Conservation (phyloP, 2,888 invertebrate genomes). For the Zygothrica quintamaculata region DNA sequence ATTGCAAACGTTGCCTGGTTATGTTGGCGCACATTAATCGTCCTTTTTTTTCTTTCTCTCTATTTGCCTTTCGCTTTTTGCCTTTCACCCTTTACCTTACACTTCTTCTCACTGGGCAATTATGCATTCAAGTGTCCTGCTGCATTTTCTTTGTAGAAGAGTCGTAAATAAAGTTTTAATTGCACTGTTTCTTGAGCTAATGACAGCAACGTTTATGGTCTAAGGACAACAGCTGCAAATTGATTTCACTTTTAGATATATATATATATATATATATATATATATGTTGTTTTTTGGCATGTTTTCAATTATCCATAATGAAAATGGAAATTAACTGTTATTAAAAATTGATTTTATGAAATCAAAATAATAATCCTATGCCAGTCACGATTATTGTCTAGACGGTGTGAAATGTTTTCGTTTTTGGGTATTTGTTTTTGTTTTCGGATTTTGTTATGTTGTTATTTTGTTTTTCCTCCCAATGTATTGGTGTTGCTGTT, state of each 20-base stretch:
- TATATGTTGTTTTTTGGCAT: conserved; percentile 1
- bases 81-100: no score
- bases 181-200: conserved; percentile 32
- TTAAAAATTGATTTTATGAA: conserved; percentile 1
- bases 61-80: no score
- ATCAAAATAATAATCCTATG: neutral
- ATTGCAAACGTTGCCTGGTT: neutral
- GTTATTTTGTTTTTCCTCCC: no score
- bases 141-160: conserved; percentile 30
- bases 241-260: conserved; percentile 54
- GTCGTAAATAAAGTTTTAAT: conserved; percentile 65
- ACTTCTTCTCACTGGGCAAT: conserved; percentile 27
- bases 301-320: conserved; percentile 6
- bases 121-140: conserved; percentile 30
- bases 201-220: conserved; percentile 11
- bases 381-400: conserved; percentile 27
- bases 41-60: neutral
- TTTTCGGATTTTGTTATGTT: no score
- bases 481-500: no score
- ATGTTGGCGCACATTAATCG: conserved; percentile 1
- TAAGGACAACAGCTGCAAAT: neutral
- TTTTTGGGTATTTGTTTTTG: neutral
- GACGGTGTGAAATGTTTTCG: conserved; percentile 21
- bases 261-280: conserved; percentile 17
- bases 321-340: neutral